Conservation (phyloP, 2,888 invertebrate genomes). For the Megamerina dolium region DNA sequence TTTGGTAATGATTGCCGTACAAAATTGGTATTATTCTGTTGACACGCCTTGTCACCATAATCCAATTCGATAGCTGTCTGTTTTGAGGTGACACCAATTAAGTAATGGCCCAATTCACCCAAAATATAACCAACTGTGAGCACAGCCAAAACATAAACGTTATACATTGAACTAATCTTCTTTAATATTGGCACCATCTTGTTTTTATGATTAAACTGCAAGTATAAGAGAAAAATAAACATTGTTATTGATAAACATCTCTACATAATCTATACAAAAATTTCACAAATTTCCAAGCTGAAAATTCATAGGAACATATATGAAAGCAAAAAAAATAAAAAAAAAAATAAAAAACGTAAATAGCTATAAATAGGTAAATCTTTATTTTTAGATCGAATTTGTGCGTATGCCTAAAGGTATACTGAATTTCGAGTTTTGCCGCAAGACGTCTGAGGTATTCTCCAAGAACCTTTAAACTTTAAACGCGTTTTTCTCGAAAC, state of each 20-base stretch:
- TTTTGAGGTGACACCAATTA: constrained; percentile 84
- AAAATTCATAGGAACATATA: too few species aligned
- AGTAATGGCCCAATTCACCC: constrained; percentile 81
- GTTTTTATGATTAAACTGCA: too few species aligned
- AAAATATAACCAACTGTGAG: constrained; percentile 78
- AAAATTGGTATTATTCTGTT: constrained; percentile 62
- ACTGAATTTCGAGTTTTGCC: too few species aligned
- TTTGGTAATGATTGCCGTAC: constrained; percentile 52
- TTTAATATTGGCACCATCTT: constrained; percentile 40
- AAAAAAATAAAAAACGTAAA: too few species aligned
- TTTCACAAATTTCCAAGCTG: not conserved
- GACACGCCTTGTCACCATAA: constrained; percentile 81
- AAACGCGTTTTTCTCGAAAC: too few species aligned
- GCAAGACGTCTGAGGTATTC: too few species aligned
- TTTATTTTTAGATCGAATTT: too few species aligned
- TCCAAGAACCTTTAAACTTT: too few species aligned
- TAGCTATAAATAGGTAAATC: too few species aligned
- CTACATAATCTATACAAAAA: not conserved
- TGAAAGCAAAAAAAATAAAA: too few species aligned
- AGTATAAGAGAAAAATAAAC: not conserved
- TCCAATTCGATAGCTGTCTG: constrained; percentile 78
- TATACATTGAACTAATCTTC: constrained; percentile 66
- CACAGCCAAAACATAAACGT: constrained; percentile 70
- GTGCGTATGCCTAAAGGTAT: too few species aligned
- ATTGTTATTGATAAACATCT: not conserved